These are phyloP conservation scores for Sebastes oblongus DNA, from an alignment of 2,797 vertebrate genomes.

Conservation along the genomic window DNA sequence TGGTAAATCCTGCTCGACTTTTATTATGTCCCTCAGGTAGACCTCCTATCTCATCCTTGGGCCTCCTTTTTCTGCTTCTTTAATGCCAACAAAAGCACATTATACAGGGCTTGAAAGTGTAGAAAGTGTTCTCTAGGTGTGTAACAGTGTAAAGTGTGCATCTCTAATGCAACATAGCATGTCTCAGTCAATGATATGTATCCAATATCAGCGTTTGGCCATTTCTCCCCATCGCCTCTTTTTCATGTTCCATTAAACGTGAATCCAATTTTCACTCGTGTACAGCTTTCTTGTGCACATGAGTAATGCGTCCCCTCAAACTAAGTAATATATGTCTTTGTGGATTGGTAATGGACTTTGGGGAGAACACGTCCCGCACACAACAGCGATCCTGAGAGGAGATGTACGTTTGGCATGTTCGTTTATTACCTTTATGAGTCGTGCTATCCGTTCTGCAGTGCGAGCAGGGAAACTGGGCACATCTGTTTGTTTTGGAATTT, in stretches of 20 bases:
- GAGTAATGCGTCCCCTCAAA: conserved; percentile 48
- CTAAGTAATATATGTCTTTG: conserved; percentile 17
- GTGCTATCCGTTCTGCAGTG: conserved; percentile 41
- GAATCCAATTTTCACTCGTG: conserved; percentile 61
- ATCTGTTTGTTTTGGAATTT: conserved; percentile 40
- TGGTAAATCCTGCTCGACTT: conserved; percentile 35
- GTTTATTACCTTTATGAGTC: conserved; percentile 53
- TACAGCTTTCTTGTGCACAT: conserved; percentile 33
- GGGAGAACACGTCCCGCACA: conserved; percentile 6
- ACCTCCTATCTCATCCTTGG: background rate
- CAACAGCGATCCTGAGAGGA: conserved; percentile 5
- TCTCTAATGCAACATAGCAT: background rate
- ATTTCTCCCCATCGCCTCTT: conserved; percentile 36
- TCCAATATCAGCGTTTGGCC: conserved; percentile 41
- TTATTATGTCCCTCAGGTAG: conserved; percentile 44
- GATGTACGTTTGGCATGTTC: conserved; percentile 33
- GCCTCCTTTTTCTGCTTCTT: conserved; percentile 12
- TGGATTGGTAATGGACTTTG: conserved; percentile 28
- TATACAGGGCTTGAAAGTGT: background rate
- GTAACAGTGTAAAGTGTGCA: background rate
- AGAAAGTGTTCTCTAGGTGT: background rate
- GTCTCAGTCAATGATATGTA: conserved; percentile 44
- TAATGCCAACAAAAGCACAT: conserved; percentile 6
- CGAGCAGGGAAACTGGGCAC: conserved; percentile 28
- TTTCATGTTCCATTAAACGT: conserved; percentile 66